phyloP scores from a whole-genome alignment of 2,888 invertebrate species.

The Gari tellinella region DNA sequence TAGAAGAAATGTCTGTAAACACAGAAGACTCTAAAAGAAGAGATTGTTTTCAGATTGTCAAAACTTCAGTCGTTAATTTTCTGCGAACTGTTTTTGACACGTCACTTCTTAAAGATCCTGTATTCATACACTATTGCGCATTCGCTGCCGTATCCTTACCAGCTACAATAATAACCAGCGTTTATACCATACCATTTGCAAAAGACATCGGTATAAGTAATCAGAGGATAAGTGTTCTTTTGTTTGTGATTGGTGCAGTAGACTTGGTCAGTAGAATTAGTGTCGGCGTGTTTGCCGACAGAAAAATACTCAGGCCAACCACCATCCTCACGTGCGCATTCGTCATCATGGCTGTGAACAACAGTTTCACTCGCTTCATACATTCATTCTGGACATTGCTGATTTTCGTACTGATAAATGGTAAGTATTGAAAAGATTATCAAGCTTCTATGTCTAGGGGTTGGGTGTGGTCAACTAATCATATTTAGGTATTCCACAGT shows the following conservation, averaged over 20 bases:
- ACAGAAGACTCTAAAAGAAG: background rate
- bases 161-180: slow-evolving; percentile 12
- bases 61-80: background rate
- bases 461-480: no score
- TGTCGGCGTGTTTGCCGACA: slow-evolving; percentile 46
- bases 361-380: slow-evolving; percentile 43
- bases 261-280: slow-evolving; percentile 35
- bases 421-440: no score
- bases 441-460: no score
- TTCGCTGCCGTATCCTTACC: slow-evolving; percentile 35
- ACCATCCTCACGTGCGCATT: slow-evolving; percentile 28
- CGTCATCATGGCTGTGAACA: slow-evolving; percentile 15
- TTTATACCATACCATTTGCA: slow-evolving; percentile 44
- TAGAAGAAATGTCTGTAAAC: no score
- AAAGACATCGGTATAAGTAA: slow-evolving; percentile 47
- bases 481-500: no score
- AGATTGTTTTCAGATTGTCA: background rate
- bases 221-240: slow-evolving; percentile 38
- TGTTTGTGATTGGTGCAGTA: slow-evolving; percentile 42
- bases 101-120: slow-evolving; percentile 10
- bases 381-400: slow-evolving; percentile 9
- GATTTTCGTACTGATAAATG: slow-evolving; percentile 12
- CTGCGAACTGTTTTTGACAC: slow-evolving; percentile 22
- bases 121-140: slow-evolving; percentile 38
- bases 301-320: slow-evolving; percentile 39